These are phyloP conservation scores for Sitodiplosis mosellana DNA, from an alignment of 1,140 invertebrate species.

Conservation along the genomic window DNA sequence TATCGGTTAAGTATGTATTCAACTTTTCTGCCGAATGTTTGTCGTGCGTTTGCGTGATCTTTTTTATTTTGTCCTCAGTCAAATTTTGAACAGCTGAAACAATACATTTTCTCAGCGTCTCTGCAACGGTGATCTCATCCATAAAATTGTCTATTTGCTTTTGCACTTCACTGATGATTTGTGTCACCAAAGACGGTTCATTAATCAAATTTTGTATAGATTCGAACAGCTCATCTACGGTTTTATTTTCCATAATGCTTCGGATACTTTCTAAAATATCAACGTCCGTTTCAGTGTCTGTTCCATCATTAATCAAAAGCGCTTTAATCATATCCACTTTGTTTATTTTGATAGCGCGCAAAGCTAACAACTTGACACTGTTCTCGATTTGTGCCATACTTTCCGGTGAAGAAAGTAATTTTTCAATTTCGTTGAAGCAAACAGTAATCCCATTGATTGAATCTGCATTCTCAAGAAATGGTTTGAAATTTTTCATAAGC, in stretches of 20 bases:
- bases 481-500: neutral
- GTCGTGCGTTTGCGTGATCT: neutral
- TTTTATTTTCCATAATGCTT: neutral
- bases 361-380: neutral
- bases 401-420: no score
- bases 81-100: constrained; percentile 11
- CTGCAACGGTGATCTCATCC: constrained; percentile 14
- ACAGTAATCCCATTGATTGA: no score
- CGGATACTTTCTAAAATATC: neutral
- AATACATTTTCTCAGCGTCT: constrained; percentile 13
- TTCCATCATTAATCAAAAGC: neutral
- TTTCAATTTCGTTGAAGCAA: no score
- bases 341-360: neutral
- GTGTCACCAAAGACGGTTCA: constrained; percentile 14
- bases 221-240: neutral
- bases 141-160: constrained; percentile 9
- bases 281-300: neutral
- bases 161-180: constrained; percentile 10
- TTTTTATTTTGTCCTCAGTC: constrained; percentile 5
- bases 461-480: no score
- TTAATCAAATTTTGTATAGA: neutral
- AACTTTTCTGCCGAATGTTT: neutral
- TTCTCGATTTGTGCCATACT: neutral
- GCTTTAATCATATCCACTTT: neutral
- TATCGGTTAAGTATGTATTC: constrained; percentile 1